Percentiles rank a stretch among this genome's conserved stretches.
Conservation (phyloP, 2,113 vertebrate species). For the Glaucomys volans region DNA sequence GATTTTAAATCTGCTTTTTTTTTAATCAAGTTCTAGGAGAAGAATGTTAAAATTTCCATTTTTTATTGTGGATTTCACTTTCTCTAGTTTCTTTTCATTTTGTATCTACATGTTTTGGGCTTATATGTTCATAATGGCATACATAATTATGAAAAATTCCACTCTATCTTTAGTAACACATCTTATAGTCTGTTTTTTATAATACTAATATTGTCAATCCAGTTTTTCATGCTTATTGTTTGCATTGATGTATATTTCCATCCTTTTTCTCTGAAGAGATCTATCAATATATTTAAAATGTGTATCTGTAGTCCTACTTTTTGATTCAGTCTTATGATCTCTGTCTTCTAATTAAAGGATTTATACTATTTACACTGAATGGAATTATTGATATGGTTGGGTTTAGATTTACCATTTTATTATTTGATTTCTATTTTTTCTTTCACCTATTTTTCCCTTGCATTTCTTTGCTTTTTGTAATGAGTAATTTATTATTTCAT, state of each 20-base stretch:
- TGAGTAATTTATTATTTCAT: not conserved
- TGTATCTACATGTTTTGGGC: not conserved
- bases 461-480: not conserved
- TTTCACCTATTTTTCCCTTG: not conserved
- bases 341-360: not conserved
- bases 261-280: not conserved
- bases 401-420: not conserved
- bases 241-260: not conserved
- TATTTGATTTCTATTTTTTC: not conserved
- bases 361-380: not conserved
- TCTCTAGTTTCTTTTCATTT: conserved; percentile 13
- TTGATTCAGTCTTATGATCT: not conserved
- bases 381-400: not conserved
- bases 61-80: not conserved
- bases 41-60: not conserved
- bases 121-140: not conserved
- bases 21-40: not conserved
- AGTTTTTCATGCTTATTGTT: not conserved
- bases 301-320: not conserved
- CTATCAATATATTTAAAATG: not conserved
- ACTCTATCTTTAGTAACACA: conserved; percentile 6
- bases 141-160: not conserved
- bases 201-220: not conserved
- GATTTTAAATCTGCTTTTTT: conserved; percentile 13
- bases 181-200: not conserved